Evolutionary conservation across 2,888 invertebrate genomes (phyloP), one percentile per base, ranked within the genome.

Genomic region (Hirtodrosophila duncani): DNA sequence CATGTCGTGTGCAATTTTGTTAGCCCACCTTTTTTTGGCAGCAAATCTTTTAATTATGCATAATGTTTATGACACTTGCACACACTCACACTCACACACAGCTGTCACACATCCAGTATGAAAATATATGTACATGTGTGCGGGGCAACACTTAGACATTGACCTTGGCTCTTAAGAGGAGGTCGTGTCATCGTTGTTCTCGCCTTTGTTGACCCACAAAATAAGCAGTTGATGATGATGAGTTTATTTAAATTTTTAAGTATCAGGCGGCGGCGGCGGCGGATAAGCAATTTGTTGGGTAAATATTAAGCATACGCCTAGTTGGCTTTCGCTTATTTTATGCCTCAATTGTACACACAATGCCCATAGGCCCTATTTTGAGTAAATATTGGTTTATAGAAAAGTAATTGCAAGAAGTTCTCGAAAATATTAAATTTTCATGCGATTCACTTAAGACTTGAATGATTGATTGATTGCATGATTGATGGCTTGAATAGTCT

Each of bases 1-100:
- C 58, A 55, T 51, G 72, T 55, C 56, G 50, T 21, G 29, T 44
- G 36, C 39, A 56, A 38, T 67, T 58, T 38, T 30, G 51, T 44
- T 66, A 77, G 42, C 58, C 60, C 58, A 77, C 69, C 69, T 72
- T 64, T 14, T 72, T 72, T 64, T 14, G 24, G 58, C 53, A 55
- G 53, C 50, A 71, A 67, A 62, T 62, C 53, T 57, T 75, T 77
- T 79, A 72, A 79, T 72, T 72, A 72, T 75, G 72, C 68, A 67
- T 51, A 62, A 66, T 50, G 36, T 55, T 59, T 67, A 67, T 71
- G 68, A 52, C 65, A 56, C 68, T 72, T 53, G 39, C 49, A 10
- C 37, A 20, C 23, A 21, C 17, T 36, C 30, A 37, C 26, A 27
- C 26, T 13, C 27, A 38, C 61, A 38, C 24, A 34, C 24, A 30